Conservation (phyloP, 2,888 invertebrate species). For the Heliconius charithonia region DNA sequence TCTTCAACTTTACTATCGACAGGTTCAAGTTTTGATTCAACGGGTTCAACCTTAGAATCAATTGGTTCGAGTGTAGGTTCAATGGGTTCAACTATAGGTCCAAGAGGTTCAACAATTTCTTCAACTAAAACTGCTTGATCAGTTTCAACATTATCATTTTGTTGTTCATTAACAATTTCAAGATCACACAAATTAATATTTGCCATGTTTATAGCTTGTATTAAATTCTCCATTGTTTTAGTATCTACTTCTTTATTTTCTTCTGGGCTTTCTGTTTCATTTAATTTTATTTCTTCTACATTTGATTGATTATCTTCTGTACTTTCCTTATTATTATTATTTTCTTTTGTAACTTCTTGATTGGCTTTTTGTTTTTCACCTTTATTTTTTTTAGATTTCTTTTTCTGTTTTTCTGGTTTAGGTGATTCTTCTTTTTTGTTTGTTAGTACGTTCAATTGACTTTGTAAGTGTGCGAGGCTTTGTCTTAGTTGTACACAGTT, state of each 20-base stretch:
- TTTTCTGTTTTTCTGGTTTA: conserved; percentile 71
- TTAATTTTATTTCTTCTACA: conserved; percentile 49
- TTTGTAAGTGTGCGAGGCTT: conserved; percentile 84
- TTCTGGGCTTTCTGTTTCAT: conserved; percentile 47
- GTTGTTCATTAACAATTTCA: conserved; percentile 34
- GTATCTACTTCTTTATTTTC: conserved; percentile 65
- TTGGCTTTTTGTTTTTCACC: conserved; percentile 56
- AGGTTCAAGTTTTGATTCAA: background rate
- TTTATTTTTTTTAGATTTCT: conserved; percentile 75
- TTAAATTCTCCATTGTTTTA: conserved; percentile 66
- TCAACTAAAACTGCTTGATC: conserved; percentile 53
- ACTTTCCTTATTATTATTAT: conserved; percentile 36
- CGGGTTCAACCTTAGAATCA: conserved; percentile 1
- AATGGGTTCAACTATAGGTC: background rate
- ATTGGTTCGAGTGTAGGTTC: background rate
- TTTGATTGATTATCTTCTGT: conserved; percentile 47
- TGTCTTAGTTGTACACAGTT: conserved; percentile 85
- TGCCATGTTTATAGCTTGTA: conserved; percentile 69
- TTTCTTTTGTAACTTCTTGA: conserved; percentile 48
- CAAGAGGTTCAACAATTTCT: conserved; percentile 14
- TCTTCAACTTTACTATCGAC: background rate
- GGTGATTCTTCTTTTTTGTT: conserved; percentile 66
- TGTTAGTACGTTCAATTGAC: conserved; percentile 79
- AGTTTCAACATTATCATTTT: background rate
- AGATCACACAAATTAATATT: conserved; percentile 67